phyloP scores from a whole-genome alignment of 2,113 vertebrate genomes.

The Struthidea cinerea region DNA sequence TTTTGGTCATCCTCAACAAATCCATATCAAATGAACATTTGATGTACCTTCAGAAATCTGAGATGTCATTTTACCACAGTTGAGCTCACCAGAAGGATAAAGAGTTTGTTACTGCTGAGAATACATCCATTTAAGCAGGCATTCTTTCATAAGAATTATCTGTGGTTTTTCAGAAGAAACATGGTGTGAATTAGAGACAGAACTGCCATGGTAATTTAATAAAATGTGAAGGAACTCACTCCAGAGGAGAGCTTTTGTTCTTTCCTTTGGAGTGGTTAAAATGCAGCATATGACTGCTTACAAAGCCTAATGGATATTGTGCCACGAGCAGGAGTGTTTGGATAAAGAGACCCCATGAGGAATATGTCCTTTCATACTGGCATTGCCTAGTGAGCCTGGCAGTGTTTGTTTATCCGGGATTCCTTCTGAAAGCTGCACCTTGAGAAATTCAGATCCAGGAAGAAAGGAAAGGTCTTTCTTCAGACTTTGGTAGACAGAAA shows the following conservation, averaged over 20 bases:
- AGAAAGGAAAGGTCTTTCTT: not conserved
- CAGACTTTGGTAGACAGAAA: not conserved
- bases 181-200: not conserved
- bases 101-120: not conserved
- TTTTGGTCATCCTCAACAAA: not conserved
- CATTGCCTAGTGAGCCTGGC: not conserved
- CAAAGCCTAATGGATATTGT: not conserved
- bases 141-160: not conserved
- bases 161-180: not conserved
- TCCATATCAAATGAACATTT: not conserved
- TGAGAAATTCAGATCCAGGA: not conserved
- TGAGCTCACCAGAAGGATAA: not conserved
- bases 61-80: not conserved
- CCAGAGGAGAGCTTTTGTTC: not conserved
- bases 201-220: not conserved
- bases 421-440: not conserved
- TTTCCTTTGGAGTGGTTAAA: not conserved
- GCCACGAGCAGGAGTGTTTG: not conserved
- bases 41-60: not conserved
- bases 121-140: not conserved
- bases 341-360: not conserved
- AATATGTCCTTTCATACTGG: not conserved
- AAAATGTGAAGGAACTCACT: not conserved
- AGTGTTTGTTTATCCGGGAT: not conserved
- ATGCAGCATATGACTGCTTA: not conserved